Conservation (phyloP, 2,888 invertebrate species). For the Proisotoma minuta region DNA sequence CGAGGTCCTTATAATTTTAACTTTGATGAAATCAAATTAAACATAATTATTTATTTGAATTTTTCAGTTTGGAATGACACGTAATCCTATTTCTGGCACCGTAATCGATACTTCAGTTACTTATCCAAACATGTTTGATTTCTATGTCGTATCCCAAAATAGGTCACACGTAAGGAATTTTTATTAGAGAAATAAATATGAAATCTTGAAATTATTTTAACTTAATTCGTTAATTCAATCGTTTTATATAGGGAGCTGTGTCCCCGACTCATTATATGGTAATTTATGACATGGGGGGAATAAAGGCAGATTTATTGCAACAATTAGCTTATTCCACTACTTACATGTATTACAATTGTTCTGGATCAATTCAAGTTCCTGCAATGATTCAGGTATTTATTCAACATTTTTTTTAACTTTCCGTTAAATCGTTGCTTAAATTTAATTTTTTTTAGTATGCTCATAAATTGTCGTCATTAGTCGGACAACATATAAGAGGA, state of each 20-base stretch:
- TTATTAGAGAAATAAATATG: neutral
- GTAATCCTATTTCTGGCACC: slow-evolving; percentile 79
- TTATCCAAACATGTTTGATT: slow-evolving; percentile 72
- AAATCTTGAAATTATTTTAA: neutral
- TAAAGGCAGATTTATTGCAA: slow-evolving; percentile 4
- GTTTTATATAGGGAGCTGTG: neutral
- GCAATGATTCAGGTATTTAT: slow-evolving; percentile 8
- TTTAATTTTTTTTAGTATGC: slow-evolving; percentile 6
- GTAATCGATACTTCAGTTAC: slow-evolving; percentile 78
- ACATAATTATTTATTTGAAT: neutral
- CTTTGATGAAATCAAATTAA: neutral
- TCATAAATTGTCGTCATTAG: slow-evolving; percentile 5
- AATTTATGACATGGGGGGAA: slow-evolving; percentile 9
- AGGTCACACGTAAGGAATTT: slow-evolving; percentile 57
- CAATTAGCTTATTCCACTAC: slow-evolving; percentile 9
- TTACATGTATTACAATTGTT: slow-evolving; percentile 11
- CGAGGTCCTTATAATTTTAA: neutral
- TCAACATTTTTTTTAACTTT: neutral
- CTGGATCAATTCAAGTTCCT: slow-evolving; percentile 3
- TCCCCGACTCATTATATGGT: slow-evolving; percentile 9
- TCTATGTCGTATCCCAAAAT: slow-evolving; percentile 80
- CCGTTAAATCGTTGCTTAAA: neutral
- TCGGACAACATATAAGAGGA: slow-evolving; percentile 1
- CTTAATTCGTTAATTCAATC: neutral
- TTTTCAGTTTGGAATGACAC: neutral